Base-by-base conservation (phyloP, 1,140 invertebrate genomes). In the Gryllus bimaculatus region DNA sequence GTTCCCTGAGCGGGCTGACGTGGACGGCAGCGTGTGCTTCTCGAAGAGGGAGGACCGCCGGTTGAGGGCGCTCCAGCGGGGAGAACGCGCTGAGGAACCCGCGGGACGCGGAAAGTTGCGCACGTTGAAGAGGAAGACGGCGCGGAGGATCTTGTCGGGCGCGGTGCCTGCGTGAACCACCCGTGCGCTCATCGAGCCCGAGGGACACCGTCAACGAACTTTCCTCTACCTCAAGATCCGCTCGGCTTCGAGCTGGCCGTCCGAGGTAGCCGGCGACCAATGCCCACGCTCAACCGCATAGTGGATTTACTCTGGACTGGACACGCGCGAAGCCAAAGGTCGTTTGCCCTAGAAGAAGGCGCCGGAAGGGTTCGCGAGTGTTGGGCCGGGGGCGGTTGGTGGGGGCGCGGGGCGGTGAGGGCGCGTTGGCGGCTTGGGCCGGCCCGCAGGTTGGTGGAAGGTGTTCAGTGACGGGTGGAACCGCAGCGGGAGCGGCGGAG, bases 131-230 rank as follows among this genome's bases (percentile, higher is more conserved):
- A 75, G 10, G 10, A 0, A 47, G 7, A 77, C 49, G 77, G 81
- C 54, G 79, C 76, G n/a, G 78, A 80, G 39, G 80, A 80, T n/a
- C 20, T 76, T 10, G 21, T 48, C 48, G 78, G 81, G 54, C 80
- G 80, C 76, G 86, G 87, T 6, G 83, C 85, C 20, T 93, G 92
- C 83, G 88, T 91, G n/a, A 90, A 92, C 82, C 91, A 92, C 83
- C 92, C 93, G 0, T 94, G 92, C n/a, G 92, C 84, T 94, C 0
- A 92, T 94, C 78, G 92, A 93, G 83, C 92, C 92, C 2, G 91
- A 92, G 81, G n/a, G 90, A 92, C 81, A 84, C 90, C 8, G 87
- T 89, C 79, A 90, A 90, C 74, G 90, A 93, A n/a, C n/a, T 84
- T 93, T 91, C 82, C 85, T 94, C 13, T 93, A 92, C 82, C 83